These are phyloP conservation scores for Leptopilina drosophilae DNA, from an alignment of 2,888 invertebrate genomes.

Conservation along the genomic window DNA sequence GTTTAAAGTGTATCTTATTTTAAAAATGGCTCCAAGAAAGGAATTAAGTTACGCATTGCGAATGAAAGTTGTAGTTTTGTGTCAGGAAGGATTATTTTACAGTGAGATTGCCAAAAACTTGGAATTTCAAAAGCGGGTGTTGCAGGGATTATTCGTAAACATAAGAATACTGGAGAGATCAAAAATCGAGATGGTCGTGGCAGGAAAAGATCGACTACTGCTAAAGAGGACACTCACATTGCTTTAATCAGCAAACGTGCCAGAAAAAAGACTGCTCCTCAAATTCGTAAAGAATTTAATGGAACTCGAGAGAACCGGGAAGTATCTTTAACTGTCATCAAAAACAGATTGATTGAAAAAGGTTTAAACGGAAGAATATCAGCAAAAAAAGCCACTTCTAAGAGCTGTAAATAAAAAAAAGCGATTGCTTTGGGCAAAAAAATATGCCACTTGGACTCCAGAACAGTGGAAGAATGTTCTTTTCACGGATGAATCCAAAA, in stretches of 20 bases:
- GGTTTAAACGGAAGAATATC: background rate
- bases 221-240: background rate
- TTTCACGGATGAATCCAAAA: too few relatives aligned
- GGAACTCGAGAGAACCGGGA: background rate
- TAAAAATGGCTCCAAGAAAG: too few relatives aligned
- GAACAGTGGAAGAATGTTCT: too few relatives aligned
- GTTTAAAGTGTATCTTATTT: too few relatives aligned
- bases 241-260: background rate
- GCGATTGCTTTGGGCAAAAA: background rate
- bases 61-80: background rate
- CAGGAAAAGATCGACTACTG: background rate
- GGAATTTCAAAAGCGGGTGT: slow-evolving; percentile 5
- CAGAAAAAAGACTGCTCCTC: slow-evolving; percentile 4
- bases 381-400: background rate
- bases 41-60: background rate
- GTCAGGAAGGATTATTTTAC: background rate
- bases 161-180: slow-evolving; percentile 42
- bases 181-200: background rate
- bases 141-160: slow-evolving; percentile 43
- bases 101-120: background rate
- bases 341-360: background rate
- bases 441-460: too few relatives aligned
- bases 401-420: background rate
- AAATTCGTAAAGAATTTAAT: slow-evolving; percentile 1
- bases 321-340: background rate